Evolutionary conservation across 1,140 invertebrate species (phyloP).

Genomic region (Hormaphis cornu): DNA sequence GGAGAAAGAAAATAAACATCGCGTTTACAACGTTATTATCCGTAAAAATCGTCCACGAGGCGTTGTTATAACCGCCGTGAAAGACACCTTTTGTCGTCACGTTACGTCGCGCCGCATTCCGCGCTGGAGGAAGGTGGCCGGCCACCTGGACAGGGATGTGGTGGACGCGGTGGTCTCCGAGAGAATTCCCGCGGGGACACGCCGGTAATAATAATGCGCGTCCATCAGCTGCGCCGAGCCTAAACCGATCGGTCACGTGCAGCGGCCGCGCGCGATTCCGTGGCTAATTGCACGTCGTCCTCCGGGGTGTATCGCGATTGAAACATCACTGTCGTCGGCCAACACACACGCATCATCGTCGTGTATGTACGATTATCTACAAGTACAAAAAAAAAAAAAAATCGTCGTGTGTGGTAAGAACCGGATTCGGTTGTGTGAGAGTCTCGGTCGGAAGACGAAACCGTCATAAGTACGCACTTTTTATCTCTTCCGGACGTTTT

Average conservation of each 20-base stretch:
- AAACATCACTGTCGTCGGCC: slow-evolving; percentile 19
- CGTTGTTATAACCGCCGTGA: neutral
- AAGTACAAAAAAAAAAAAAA: too few species aligned
- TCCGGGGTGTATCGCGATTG: slow-evolving; percentile 15
- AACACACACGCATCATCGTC: neutral
- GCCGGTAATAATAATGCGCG: neutral
- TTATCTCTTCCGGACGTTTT: too few species aligned
- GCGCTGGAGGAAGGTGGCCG: too few species aligned
- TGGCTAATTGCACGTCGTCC: slow-evolving; percentile 29
- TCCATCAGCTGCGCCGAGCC: slow-evolving; percentile 21
- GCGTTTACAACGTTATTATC: slow-evolving; percentile 28
- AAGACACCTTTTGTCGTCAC: slow-evolving; percentile 9
- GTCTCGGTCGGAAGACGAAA: neutral
- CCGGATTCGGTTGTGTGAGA: neutral
- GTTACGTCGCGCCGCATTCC: slow-evolving; percentile 1
- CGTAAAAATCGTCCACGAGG: neutral
- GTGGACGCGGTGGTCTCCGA: neutral
- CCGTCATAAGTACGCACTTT: neutral
- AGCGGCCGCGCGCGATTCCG: neutral
- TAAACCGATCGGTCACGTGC: slow-evolving; percentile 23
- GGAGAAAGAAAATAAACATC: slow-evolving; percentile 15
- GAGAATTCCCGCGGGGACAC: neutral
- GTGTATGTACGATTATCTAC: neutral
- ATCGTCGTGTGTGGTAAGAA: slow-evolving; percentile 27
- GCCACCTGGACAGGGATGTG: slow-evolving; percentile 7